Evolutionary conservation across 2,797 vertebrate species (phyloP).

Genomic region (Phataginus tricuspis): DNA sequence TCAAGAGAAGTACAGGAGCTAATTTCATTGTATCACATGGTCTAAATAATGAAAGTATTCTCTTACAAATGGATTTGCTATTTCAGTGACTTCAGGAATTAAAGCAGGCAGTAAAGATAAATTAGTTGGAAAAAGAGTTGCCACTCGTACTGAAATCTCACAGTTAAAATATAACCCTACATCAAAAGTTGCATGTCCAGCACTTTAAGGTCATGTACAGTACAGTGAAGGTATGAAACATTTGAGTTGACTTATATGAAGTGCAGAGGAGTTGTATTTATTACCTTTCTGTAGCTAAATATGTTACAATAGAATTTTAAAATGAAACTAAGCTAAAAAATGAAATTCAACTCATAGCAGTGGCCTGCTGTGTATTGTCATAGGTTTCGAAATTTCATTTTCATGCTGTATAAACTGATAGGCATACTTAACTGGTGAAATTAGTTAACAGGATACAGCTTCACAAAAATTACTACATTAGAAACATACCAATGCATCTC

Average conservation of each 20-base stretch:
- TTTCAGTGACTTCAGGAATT: neutral
- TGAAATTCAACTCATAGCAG: neutral
- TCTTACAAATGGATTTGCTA: neutral
- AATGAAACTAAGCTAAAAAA: slow-evolving; percentile 46
- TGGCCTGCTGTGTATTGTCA: neutral
- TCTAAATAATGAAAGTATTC: neutral
- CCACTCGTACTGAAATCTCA: neutral
- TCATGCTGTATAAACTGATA: neutral
- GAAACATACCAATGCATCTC: neutral
- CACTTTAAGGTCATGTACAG: neutral
- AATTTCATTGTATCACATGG: neutral
- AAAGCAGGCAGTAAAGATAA: neutral
- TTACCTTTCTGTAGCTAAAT: slow-evolving; percentile 17
- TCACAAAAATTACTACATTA: neutral
- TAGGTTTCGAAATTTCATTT: slow-evolving; percentile 26
- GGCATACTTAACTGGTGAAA: neutral
- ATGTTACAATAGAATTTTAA: slow-evolving; percentile 47
- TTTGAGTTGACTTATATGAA: slow-evolving; percentile 15
- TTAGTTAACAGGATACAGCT: neutral
- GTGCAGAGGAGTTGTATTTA: neutral
- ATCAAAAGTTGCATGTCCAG: neutral
- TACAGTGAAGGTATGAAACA: neutral
- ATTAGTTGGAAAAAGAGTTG: neutral
- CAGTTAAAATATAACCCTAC: neutral
- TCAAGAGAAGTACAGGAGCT: neutral